Evolutionary conservation across 1,140 invertebrate genomes (phyloP).

Genomic region (Helicorthomorpha holstii): DNA sequence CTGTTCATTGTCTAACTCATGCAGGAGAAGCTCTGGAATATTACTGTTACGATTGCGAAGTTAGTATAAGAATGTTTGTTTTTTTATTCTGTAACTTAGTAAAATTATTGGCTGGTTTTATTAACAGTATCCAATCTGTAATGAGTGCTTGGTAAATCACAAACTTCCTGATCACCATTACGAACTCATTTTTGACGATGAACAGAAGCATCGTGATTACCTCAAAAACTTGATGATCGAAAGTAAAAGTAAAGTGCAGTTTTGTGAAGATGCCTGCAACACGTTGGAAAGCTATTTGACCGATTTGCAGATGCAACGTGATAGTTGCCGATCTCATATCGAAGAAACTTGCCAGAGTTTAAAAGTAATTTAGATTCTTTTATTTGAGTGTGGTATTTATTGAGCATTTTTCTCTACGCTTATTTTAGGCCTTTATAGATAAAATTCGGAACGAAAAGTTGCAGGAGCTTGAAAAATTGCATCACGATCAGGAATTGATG

Average conservation of each 20-base stretch:
- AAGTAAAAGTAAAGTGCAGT: constrained; percentile 47
- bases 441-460: constrained; percentile 53
- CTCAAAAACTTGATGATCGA: constrained; percentile 50
- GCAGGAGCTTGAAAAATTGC: constrained; percentile 55
- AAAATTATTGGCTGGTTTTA: background rate
- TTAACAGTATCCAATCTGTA: constrained; percentile 46
- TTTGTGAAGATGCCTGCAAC: constrained; percentile 52
- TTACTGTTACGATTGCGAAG: constrained; percentile 65
- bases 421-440: constrained; percentile 45
- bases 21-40: constrained; percentile 57
- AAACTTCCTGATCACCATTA: constrained; percentile 60
- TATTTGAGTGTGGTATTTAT: background rate
- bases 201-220: constrained; percentile 53
- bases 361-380: constrained; percentile 25
- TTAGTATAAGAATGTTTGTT: constrained; percentile 18
- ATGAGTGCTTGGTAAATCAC: constrained; percentile 59
- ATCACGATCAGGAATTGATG: constrained; percentile 64
- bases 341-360: constrained; percentile 62
- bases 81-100: background rate
- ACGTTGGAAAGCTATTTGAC: constrained; percentile 57
- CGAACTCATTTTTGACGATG: constrained; percentile 53
- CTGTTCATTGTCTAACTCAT: constrained; percentile 58
- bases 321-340: constrained; percentile 66
- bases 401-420: background rate
- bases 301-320: constrained; percentile 65